Conservation (phyloP, 2,113 vertebrate species). For the Bufo gargarizans region DNA sequence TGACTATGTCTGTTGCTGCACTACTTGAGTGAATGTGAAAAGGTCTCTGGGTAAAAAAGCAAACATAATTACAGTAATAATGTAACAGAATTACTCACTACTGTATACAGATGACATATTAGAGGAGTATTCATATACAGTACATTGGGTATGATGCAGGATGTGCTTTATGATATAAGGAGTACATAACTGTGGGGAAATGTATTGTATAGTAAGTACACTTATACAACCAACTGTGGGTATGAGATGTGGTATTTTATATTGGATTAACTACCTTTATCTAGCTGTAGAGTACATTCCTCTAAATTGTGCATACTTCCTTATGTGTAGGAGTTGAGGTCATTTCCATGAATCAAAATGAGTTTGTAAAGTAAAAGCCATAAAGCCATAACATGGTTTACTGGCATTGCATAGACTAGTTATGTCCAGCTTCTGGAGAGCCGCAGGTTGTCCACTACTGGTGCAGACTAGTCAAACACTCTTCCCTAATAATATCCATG, state of each 20-base stretch:
- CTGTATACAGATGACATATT: background rate
- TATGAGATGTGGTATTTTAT: background rate
- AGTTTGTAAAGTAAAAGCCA: background rate
- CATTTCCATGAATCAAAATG: too few species aligned
- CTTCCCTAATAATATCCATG: background rate
- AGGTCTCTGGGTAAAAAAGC: conserved; percentile 78
- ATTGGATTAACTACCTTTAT: background rate
- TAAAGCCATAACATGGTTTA: background rate
- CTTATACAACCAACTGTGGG: background rate
- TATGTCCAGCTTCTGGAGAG: background rate
- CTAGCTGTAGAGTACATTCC: background rate
- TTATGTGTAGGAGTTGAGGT: too few species aligned
- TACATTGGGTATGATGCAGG: background rate
- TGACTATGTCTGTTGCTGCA: conserved; percentile 82
- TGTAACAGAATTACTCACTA: background rate
- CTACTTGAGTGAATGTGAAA: conserved; percentile 88
- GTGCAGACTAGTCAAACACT: background rate
- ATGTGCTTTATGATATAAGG: too few species aligned
- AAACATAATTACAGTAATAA: background rate
- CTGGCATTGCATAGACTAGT: background rate
- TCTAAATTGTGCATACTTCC: too few species aligned
- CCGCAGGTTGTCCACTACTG: background rate
- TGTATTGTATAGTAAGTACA: too few species aligned
- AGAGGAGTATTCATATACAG: background rate
- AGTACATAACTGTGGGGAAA: too few species aligned